Evolutionary conservation across 2,888 invertebrate genomes (phyloP), one percentile per base, ranked within the genome.

Genomic region (Aromia moschata): DNA sequence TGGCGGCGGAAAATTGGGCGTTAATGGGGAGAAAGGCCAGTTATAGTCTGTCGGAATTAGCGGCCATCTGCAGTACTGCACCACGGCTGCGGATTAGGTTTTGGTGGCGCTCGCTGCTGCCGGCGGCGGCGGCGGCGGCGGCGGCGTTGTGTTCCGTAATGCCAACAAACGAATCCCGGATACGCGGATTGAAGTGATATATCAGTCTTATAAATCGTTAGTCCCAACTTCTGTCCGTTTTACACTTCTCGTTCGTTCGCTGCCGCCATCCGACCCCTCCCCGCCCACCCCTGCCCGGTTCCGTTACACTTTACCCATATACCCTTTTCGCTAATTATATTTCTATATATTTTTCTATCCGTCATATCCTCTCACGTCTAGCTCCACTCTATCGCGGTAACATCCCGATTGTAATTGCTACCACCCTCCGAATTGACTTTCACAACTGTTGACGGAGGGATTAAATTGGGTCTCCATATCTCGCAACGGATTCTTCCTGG

Each of bases 171-270:
- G 73, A 71, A 71, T 73, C 71, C 68, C 57, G 53, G 56, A 62
- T 57, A 45, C 51, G 45, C 70, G 73, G 72, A 74, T 74, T 74
- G 71, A 72, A 73, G 70, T 71, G 74, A 75, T 76, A 75, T 75
- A 76, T 76, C 73, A 73, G 74, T 72, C 72, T 75, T 75, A 74
- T 68, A 72, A 73, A 71, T 72, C 73, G 72, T 70, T 71, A 69
- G 67, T 60, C 62, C 62, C 70, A 64, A 71, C 67, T 72, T 68
- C 61, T 67, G 63, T 62, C 64, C 67, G 67, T 65, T 70, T 68
- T 67, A 57, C 69, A 62, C 64, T 67, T 64, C 62, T 60, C 59
- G 55, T 60, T 56, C 57, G 56, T 56, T 60, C 62, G 45, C 53
- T n/a, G n/a, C n/a, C n/a, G n/a, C n/a, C n/a, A n/a, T n/a, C 52